Evolutionary conservation across 2,113 vertebrate species (phyloP).

Genomic region (Vombatus ursinus): DNA sequence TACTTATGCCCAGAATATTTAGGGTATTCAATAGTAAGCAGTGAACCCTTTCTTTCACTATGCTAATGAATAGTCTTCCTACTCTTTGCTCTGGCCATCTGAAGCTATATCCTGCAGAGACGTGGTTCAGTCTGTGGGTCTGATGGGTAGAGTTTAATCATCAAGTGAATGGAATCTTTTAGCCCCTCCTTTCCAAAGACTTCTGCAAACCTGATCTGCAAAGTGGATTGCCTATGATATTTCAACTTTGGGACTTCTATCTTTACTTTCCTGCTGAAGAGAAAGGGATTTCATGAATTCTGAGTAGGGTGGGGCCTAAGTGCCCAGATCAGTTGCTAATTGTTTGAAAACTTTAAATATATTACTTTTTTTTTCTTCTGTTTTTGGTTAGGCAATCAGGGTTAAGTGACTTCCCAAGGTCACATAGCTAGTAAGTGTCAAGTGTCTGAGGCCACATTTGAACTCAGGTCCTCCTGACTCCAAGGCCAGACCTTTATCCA

Average conservation of each 20-base stretch:
- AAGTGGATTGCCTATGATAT: background rate
- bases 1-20: background rate
- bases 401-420: no score
- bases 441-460: no score
- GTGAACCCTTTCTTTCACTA: background rate
- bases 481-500: no score
- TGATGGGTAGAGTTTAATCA: conserved; percentile 31
- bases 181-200: conserved; percentile 42
- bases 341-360: background rate
- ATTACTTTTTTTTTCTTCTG: no score
- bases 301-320: background rate
- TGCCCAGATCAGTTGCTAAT: background rate
- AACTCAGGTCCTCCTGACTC: no score
- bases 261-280: background rate
- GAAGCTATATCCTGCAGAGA: conserved; percentile 11
- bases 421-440: no score
- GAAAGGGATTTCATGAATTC: background rate
- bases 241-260: background rate
- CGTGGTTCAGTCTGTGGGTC: conserved; percentile 13
- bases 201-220: background rate
- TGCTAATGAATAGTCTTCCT: background rate
- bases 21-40: background rate
- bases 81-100: conserved; percentile 42
- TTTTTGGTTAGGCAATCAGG: no score
- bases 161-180: conserved; percentile 28